These are phyloP conservation scores for Charadrius vociferus DNA, from an alignment of 2,113 vertebrate species.

Conservation along the genomic window DNA sequence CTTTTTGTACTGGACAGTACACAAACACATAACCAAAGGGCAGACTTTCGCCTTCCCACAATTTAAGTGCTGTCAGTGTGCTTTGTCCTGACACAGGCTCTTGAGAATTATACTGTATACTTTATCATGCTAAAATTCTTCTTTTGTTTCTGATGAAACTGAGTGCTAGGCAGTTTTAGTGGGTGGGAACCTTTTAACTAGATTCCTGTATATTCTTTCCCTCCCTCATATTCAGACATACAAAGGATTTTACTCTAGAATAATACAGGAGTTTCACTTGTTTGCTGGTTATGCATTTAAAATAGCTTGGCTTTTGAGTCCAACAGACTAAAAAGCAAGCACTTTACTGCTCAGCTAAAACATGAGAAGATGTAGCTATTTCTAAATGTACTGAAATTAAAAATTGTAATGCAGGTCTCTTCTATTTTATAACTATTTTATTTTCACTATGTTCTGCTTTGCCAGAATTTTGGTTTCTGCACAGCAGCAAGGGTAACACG, in stretches of 20 bases:
- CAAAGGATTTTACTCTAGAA: neutral
- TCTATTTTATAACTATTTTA: neutral
- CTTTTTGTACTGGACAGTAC: neutral
- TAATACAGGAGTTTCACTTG: neutral
- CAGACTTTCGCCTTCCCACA: neutral
- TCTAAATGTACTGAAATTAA: neutral
- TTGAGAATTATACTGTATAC: neutral
- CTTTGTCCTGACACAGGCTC: neutral
- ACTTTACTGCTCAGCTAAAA: neutral
- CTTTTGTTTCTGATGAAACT: neutral
- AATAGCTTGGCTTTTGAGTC: neutral
- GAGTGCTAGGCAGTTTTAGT: neutral
- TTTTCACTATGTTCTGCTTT: neutral
- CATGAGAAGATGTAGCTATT: neutral
- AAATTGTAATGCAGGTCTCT: neutral
- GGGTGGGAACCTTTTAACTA: neutral
- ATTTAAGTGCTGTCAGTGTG: neutral
- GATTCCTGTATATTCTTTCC: neutral
- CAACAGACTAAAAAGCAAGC: neutral
- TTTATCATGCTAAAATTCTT: neutral
- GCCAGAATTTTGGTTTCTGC: slow-evolving; percentile 79
- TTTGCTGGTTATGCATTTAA: neutral
- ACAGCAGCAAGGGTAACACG: neutral
- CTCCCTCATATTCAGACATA: neutral
- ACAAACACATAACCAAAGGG: neutral